Conservation (phyloP, 2,888 invertebrate genomes). For the Drosophila cracens region DNA sequence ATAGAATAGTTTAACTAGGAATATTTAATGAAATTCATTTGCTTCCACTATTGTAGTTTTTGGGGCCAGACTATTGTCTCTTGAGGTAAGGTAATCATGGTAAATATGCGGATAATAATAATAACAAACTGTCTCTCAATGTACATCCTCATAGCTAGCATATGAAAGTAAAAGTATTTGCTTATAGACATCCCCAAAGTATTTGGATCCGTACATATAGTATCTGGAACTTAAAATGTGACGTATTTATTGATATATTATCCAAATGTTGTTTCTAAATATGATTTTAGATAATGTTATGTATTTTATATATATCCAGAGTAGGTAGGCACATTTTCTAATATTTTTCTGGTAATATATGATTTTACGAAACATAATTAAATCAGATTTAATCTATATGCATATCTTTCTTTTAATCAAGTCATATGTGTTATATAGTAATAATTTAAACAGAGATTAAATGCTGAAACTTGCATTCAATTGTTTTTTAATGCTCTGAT, state of each 20-base stretch:
- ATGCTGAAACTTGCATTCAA: background rate
- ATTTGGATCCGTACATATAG: background rate
- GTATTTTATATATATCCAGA: too few relatives aligned
- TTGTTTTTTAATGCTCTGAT: background rate
- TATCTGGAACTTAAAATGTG: background rate
- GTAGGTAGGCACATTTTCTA: too few relatives aligned
- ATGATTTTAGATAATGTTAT: too few relatives aligned
- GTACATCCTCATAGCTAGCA: background rate
- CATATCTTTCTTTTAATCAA: background rate
- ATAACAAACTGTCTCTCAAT: too few relatives aligned
- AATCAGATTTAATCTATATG: background rate
- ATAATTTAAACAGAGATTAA: background rate
- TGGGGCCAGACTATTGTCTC: background rate
- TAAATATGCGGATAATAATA: background rate
- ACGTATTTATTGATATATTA: background rate
- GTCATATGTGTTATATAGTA: background rate
- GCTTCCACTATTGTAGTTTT: background rate
- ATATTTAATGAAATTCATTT: background rate
- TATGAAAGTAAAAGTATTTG: background rate
- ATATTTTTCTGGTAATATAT: background rate
- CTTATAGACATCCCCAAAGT: background rate
- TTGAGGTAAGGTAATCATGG: too few relatives aligned
- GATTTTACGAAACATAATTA: background rate
- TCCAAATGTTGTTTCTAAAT: too few relatives aligned
- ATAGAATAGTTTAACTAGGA: background rate